Base-by-base conservation (phyloP, 2,797 vertebrate genomes). In the Myotis planiceps region DNA sequence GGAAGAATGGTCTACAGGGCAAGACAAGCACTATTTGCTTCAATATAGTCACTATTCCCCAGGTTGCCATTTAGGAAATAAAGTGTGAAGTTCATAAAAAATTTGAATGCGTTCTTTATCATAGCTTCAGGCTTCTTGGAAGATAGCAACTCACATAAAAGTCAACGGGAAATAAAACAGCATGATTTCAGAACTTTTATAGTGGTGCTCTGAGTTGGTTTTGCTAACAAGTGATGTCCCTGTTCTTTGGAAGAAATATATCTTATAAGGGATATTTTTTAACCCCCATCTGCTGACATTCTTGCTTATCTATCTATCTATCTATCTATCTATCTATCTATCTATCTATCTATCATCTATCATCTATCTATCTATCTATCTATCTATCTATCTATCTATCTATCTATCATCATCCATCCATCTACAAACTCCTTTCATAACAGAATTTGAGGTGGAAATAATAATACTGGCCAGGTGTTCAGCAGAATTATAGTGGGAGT, bases 71-170 rank as follows among this genome's bases (percentile, higher is more conserved):
- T 95, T 76, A 92, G 55, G 37, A 95, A 96, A 93, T 65, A 92
- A 92, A 92, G 75, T 94, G 65, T 96, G 89, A 96, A 97, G 69
- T 92, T 93, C 37, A 63, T 94, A n/a, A 72, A 92, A 94, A 88
- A 95, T 74, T 14, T 0, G 21, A 76, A 39, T 65, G 27, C 27
- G 29, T 81, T 23, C 27, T 89, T 93, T 84, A 32, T 92, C 42
- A 89, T 29, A 96, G 47, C 76, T 86, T 21, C 25, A 47, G 66
- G 25, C 53, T 95, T 18, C 47, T 76, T 47, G 49, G 75, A 92
- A 84, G 42, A 82, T 68, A 83, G 2, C 42, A 78, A 58, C 32
- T 86, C 39, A 76, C 29, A 89, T 29, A 63, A 47, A 87, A 88
- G 25, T 69, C n/a, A 45, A 74, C 89, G 21, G 42, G 25, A 37